phyloP scores from a whole-genome alignment of 2,888 invertebrate genomes.

The Leuctra nigra region DNA sequence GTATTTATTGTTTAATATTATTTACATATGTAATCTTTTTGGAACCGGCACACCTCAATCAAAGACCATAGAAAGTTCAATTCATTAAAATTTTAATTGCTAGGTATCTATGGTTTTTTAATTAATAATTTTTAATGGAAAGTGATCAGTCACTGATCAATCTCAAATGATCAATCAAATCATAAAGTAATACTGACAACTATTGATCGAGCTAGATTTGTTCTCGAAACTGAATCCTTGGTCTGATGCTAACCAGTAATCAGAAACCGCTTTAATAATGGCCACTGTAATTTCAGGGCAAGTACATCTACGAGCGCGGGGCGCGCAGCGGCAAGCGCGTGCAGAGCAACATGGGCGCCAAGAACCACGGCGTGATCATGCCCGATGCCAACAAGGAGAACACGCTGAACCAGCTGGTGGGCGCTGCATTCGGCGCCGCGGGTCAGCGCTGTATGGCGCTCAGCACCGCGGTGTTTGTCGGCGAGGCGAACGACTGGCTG shows the following conservation, averaged over 20 bases:
- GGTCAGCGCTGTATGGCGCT: conserved; percentile 99
- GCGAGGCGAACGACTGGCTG: conserved; percentile 89
- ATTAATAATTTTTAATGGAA: too few species aligned
- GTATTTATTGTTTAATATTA: too few species aligned
- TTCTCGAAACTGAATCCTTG: background rate
- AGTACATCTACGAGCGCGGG: conserved; percentile 90
- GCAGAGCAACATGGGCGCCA: conserved; percentile 99
- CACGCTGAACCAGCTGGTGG: conserved; percentile 82
- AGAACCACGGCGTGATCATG: conserved; percentile 96
- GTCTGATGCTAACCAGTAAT: background rate
- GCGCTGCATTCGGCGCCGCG: conserved; percentile 98
- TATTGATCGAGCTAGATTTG: background rate
- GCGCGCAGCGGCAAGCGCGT: conserved; percentile 90
- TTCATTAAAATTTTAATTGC: too few species aligned
- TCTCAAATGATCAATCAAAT: too few species aligned
- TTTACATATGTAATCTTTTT: too few species aligned
- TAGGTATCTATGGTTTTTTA: too few species aligned
- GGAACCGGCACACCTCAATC: too few species aligned
- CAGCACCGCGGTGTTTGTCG: conserved; percentile 88
- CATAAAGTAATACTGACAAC: background rate
- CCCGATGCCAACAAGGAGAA: conserved; percentile 97
- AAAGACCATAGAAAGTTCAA: too few species aligned
- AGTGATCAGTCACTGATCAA: too few species aligned
- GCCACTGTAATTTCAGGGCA: too few species aligned
- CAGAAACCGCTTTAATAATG: too few species aligned